Percentiles rank a stretch among this genome's conserved stretches.
Evolutionary conservation across 37 sponge, comb jelly and placozoan genomes (phyloP).

Genomic region (Aplysina aerophoba): DNA sequence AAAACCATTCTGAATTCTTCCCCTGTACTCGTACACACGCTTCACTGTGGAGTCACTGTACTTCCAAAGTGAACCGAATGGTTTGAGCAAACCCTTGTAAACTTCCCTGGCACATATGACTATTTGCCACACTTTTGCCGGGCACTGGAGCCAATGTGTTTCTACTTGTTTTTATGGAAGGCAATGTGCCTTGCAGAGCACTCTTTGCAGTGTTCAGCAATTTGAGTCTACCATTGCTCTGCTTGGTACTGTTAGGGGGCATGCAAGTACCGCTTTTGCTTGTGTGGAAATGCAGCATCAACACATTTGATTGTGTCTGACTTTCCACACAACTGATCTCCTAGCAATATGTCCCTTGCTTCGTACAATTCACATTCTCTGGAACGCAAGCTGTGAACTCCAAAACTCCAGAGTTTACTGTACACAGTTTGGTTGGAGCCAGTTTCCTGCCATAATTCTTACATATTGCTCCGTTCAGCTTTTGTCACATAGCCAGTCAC

Average conservation of each 20-base stretch:
- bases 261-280: background rate
- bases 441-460: conserved; percentile 33
- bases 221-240: background rate
- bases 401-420: conserved; percentile 23
- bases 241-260: background rate
- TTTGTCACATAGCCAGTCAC: conserved; percentile 53
- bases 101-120: background rate
- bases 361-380: background rate
- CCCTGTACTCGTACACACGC: too few relatives aligned
- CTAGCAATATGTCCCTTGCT: conserved; percentile 26
- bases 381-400: background rate
- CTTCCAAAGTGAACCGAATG: too few relatives aligned
- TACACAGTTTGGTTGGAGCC: conserved; percentile 3
- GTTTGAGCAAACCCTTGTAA: background rate
- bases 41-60: too few relatives aligned
- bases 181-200: background rate
- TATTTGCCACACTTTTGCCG: background rate
- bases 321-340: conserved; percentile 24
- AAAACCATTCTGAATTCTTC: too few relatives aligned
- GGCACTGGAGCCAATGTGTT: background rate
- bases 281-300: conserved; percentile 22
- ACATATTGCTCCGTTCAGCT: conserved; percentile 42
- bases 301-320: conserved; percentile 41
- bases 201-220: background rate
- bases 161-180: background rate